Evolutionary conservation across 2,113 vertebrate genomes (phyloP).

Genomic region (Gallinago paraguaiae): DNA sequence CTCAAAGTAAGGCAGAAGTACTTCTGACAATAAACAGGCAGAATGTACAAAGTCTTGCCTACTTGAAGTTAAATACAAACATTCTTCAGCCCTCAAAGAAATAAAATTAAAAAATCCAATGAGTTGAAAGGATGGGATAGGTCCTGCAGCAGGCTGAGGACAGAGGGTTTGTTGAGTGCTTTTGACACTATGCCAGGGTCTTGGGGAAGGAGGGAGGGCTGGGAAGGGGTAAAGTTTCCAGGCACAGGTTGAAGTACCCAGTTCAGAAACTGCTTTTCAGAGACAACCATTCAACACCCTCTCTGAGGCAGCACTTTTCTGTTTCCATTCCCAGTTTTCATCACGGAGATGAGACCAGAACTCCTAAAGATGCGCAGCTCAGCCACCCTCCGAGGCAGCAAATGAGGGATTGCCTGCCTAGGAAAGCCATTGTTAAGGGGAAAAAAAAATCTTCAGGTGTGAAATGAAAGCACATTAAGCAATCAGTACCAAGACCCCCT

Average conservation of each 20-base stretch:
- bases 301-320: background rate
- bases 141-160: background rate
- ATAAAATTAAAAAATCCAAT: background rate
- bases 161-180: background rate
- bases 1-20: background rate
- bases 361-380: background rate
- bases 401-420: background rate
- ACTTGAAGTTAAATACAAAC: background rate
- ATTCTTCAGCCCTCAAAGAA: background rate
- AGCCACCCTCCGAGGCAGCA: background rate
- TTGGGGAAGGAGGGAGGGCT: background rate
- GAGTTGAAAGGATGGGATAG: background rate
- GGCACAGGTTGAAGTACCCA: background rate
- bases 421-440: background rate
- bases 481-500: background rate
- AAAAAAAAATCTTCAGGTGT: accelerated
- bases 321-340: background rate
- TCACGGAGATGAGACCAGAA: background rate
- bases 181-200: background rate
- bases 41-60: background rate
- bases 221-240: background rate
- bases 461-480: background rate
- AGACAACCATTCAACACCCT: background rate
- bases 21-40: background rate
- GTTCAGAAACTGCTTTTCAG: background rate